Evolutionary conservation across 2,113 vertebrate species (phyloP).

Genomic region (Crypturellus undulatus): DNA sequence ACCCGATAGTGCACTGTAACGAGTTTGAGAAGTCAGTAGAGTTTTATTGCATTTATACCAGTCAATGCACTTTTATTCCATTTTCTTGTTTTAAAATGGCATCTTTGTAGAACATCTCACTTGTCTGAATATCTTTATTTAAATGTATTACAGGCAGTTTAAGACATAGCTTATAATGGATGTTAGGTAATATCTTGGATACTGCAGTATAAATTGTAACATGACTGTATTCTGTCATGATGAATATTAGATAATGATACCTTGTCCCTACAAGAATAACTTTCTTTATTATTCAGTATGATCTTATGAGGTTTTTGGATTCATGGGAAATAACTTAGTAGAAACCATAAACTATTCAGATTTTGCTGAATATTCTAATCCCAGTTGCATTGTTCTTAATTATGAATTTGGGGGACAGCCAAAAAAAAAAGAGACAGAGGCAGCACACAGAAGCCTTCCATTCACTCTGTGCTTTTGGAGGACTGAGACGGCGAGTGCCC

Average conservation of each 20-base stretch:
- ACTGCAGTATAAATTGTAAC: conserved; percentile 41
- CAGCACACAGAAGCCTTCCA: neutral
- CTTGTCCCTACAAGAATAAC: conserved; percentile 52
- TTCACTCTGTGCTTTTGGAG: neutral
- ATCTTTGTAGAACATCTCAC: conserved; percentile 20
- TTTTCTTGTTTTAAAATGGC: conserved; percentile 38
- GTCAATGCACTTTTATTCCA: neutral
- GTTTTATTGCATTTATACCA: conserved; percentile 43
- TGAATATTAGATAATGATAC: conserved; percentile 60
- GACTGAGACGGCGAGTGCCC: neutral
- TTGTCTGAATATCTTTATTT: conserved; percentile 48
- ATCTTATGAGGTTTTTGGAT: conserved; percentile 39
- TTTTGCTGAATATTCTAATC: conserved; percentile 58
- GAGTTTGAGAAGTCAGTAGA: conserved; percentile 14
- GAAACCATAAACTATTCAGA: conserved; percentile 46
- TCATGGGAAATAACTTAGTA: conserved; percentile 25
- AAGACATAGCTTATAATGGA: conserved; percentile 38
- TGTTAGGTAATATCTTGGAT: conserved; percentile 40
- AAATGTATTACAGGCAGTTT: conserved; percentile 13
- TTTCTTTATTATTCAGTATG: conserved; percentile 51
- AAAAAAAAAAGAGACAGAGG: neutral
- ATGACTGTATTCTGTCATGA: conserved; percentile 18
- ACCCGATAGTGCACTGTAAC: conserved; percentile 15
- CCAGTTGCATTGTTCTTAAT: neutral
- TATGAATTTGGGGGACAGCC: conserved; percentile 1